Evolutionary conservation across 92 coral and sea anemone genomes (phyloP).

Genomic region (Siderastrea radians): DNA sequence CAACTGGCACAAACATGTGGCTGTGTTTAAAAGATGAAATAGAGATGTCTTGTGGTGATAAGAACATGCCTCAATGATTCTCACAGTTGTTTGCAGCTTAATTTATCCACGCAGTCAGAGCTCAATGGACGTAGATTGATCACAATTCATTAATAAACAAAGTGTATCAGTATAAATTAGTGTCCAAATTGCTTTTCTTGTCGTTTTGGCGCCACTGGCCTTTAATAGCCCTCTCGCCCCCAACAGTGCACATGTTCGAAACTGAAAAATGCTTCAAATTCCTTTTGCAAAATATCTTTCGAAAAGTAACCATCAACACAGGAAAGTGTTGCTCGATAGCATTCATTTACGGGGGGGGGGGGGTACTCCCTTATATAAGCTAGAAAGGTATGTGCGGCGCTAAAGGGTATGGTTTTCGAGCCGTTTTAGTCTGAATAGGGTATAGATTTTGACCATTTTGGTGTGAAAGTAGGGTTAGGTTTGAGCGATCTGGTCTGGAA

Average conservation of each 20-base stretch:
- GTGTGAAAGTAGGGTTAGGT: too few species aligned
- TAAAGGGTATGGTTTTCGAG: too few species aligned
- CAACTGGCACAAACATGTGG: constrained; percentile 8
- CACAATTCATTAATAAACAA: background rate
- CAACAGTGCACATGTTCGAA: background rate
- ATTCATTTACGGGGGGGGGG: too few species aligned
- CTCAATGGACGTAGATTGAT: background rate
- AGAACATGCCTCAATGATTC: constrained; percentile 3
- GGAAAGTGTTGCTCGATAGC: too few species aligned
- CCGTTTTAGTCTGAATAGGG: too few species aligned
- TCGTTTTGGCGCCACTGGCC: too few species aligned
- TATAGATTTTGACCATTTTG: too few species aligned
- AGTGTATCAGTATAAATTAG: background rate
- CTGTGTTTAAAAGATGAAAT: background rate
- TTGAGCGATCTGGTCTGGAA: too few species aligned
- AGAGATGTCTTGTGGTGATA: constrained; percentile 25
- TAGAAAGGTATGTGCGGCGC: too few species aligned
- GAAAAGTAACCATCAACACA: too few species aligned
- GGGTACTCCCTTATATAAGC: too few species aligned
- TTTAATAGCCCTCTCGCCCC: background rate
- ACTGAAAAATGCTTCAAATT: background rate
- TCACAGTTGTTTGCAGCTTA: background rate
- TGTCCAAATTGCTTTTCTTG: too few species aligned
- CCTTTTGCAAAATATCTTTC: background rate
- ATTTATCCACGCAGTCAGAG: background rate